Conservation (phyloP, 2,797 vertebrate genomes). For the Mus minutoides region DNA sequence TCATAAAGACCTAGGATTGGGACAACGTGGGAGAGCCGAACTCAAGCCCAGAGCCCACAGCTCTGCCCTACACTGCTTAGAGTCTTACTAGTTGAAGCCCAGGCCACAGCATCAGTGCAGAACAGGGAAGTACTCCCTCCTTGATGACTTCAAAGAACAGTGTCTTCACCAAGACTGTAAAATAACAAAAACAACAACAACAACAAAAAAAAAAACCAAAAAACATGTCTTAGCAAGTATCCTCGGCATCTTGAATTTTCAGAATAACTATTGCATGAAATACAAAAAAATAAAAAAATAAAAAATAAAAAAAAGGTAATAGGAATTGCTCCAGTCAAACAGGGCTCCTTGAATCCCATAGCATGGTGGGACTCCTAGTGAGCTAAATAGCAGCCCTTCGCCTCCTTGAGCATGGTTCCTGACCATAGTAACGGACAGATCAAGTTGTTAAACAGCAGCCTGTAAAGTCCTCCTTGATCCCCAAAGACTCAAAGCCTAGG, state of each 20-base stretch:
- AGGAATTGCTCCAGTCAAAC: neutral
- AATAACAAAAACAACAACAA: too few species aligned
- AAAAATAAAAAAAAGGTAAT: neutral
- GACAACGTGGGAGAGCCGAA: too few species aligned
- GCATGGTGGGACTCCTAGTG: neutral
- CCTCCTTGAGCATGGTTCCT: neutral
- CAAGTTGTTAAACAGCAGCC: neutral
- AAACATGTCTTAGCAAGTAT: neutral
- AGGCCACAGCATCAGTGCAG: neutral
- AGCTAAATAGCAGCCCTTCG: neutral
- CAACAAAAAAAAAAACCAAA: too few species aligned
- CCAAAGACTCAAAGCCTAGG: neutral
- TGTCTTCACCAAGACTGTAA: neutral
- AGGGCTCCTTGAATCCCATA: neutral
- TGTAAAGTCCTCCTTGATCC: neutral
- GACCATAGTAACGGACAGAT: neutral
- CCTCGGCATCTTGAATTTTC: neutral
- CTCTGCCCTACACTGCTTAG: neutral
- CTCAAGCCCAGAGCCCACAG: neutral
- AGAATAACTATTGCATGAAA: neutral
- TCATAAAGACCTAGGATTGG: neutral
- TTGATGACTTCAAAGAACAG: neutral
- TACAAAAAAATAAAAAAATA: too few species aligned
- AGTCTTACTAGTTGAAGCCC: neutral
- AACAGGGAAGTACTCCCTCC: neutral